Base-by-base conservation (phyloP, 1,140 invertebrate genomes). In the Musca domestica region DNA sequence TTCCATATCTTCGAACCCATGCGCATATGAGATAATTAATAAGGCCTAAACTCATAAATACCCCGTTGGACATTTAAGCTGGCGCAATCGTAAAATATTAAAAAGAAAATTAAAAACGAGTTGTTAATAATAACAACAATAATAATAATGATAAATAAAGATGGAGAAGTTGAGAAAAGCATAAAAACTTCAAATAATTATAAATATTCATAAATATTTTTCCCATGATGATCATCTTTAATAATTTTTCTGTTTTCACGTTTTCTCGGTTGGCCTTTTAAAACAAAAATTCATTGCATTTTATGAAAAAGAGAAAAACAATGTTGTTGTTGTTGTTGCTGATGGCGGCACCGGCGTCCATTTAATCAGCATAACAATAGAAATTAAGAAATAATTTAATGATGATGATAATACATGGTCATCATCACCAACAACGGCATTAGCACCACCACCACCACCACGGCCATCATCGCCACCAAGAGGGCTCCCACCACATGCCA, bases 311-410 rank as follows among this genome's bases (percentile, higher is more conserved):
- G n/a, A n/a, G n/a, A n/a, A n/a, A n/a, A n/a, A n/a, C n/a, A n/a
- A n/a, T n/a, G 19, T 49, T 19, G 19, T 49, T 49, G 19, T 49
- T 49, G 19, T 5, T 5, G 19, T 5, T 49, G 15, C 14, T 47
- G 41, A 20, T 22, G 48, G 27, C 20, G 34, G 54, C 41, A 22
- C 27, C 30, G 3, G 14, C 17, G 61, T 12, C 19, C 19, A 46
- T 63, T 67, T 70, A 79, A 77, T 77, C 74, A 79, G 74, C 77
- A 79, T 77, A 77, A 79, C 77, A 80, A 80, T 77, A 77, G 76
- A 76, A 79, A 80, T 80, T 79, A 80, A 80, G 77, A 76, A 77
- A 75, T 77, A 77, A 77, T 74, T 56, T 56, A 67, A 56, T 17
- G 47, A 54, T 46, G 46, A 67, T 74, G 63, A 72, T 67, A 68